Conservation (phyloP, 1,140 invertebrate genomes). For the Halyomorpha halys region DNA sequence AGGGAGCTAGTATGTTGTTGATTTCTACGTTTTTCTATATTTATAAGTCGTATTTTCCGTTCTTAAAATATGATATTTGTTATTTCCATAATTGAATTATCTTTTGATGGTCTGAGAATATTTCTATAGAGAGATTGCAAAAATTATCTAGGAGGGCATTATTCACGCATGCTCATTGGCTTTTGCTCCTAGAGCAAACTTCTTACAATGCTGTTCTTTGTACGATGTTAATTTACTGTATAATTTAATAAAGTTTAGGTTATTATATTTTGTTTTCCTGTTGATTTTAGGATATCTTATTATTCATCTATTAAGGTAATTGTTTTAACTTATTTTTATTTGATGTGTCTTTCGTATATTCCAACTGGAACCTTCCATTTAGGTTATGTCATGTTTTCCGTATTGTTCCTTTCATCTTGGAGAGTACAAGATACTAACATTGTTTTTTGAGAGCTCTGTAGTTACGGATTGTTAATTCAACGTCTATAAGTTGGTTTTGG, state of each 20-base stretch:
- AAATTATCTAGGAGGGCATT: background rate
- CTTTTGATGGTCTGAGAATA: no score
- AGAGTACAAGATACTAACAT: no score
- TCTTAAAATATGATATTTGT: no score
- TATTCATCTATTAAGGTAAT: constrained; percentile 3
- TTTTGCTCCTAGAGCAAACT: constrained; percentile 15
- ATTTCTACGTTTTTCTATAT: no score
- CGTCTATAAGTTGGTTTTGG: no score
- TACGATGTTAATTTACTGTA: constrained; percentile 9
- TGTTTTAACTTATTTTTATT: background rate
- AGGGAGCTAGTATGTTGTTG: no score
- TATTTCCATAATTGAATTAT: no score
- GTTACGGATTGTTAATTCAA: no score
- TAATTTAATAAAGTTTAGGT: background rate
- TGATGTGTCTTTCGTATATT: background rate
- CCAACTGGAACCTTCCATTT: constrained; percentile 7
- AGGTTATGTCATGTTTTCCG: constrained; percentile 19
- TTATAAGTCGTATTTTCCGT: no score
- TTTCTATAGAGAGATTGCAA: background rate
- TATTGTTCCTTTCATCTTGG: constrained; percentile 1
- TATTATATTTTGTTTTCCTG: constrained; percentile 1
- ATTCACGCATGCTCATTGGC: constrained; percentile 8
- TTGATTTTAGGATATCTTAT: background rate
- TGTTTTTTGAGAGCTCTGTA: no score
- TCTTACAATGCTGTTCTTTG: constrained; percentile 14